Base-by-base conservation (phyloP, 2,113 vertebrate species). In the Platichthys stellatus region DNA sequence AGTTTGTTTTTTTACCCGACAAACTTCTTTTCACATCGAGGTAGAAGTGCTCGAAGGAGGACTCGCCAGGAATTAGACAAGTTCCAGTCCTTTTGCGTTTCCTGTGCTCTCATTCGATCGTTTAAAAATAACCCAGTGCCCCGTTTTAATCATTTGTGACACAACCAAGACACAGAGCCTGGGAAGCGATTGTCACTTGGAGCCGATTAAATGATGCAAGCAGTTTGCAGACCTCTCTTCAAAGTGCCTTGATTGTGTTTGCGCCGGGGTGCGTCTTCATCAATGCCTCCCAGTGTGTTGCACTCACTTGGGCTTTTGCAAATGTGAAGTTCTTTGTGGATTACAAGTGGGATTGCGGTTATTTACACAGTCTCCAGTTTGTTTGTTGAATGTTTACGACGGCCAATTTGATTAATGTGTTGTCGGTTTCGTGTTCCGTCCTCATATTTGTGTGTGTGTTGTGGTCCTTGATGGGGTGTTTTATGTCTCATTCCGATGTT, bases 151-250 rank as follows among this genome's bases (percentile, higher is more conserved):
- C 10, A 81, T 86, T 87, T 78, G 71, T 76, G 59, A 49, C 13
- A 53, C 18, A 49, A 78, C 76, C 60, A 31, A 31, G 31, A 31
- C 31, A 31, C 31, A 31, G 6, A 31, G 6, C 31, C 31, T 31
- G 31, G 31, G 31, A 31, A 31, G 31, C 31, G 47, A 20, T 51
- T 35, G 38, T 51, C 47, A 64, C 35, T 71, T 40, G 58, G 62
- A 81, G 61, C 64, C 75, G 31, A 78, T 78, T 69, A 80, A 79
- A 79, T 77, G 78, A 82, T 81, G 70, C 20, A 38, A 78, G 58
- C 28, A 76, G 63, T 65, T 61, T 61, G 24, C 76, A 56, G 49
- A 65, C 63, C 72, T 68, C 10, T 24, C 43, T 88, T 70, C 49
- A 69, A 69, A 80, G 73, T 23, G 43, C 20, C 53, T 75, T 72